Evolutionary conservation across 2,113 vertebrate genomes (phyloP).

Genomic region (Brachionichthys hirsutus): DNA sequence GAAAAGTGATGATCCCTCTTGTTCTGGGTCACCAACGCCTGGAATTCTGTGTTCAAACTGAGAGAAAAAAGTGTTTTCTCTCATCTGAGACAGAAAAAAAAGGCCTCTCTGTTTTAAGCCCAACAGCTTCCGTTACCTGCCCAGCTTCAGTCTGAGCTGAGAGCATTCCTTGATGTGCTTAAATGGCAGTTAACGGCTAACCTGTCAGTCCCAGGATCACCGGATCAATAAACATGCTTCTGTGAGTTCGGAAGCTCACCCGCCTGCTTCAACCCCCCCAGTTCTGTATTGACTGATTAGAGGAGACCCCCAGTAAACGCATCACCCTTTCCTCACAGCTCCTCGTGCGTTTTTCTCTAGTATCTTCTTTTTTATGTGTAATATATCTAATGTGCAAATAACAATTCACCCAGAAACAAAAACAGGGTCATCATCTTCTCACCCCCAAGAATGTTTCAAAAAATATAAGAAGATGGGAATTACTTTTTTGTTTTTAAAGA

Average conservation of each 20-base stretch:
- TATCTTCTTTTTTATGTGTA: slow-evolving; percentile 11
- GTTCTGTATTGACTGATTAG: slow-evolving; percentile 56
- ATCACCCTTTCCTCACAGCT: slow-evolving; percentile 5
- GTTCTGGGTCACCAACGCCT: slow-evolving; percentile 73
- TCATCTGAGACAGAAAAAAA: slow-evolving; percentile 69
- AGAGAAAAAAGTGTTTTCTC: slow-evolving; percentile 58
- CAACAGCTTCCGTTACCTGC: slow-evolving; percentile 67
- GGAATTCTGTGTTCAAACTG: slow-evolving; percentile 63
- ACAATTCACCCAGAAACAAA: too few relatives aligned
- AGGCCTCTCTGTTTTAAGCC: slow-evolving; percentile 53
- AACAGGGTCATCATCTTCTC: too few relatives aligned
- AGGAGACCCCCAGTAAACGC: slow-evolving; percentile 50
- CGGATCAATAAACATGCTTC: slow-evolving; percentile 61
- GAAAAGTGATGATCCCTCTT: slow-evolving; percentile 61
- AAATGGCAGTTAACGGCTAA: slow-evolving; percentile 61
- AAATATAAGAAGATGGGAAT: too few relatives aligned
- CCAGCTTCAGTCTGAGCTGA: slow-evolving; percentile 16
- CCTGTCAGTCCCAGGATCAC: slow-evolving; percentile 61
- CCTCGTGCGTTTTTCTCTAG: slow-evolving; percentile 1
- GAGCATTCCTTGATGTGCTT: slow-evolving; percentile 71
- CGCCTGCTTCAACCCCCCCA: slow-evolving; percentile 6
- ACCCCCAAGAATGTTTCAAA: too few relatives aligned
- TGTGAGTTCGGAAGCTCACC: slow-evolving; percentile 55
- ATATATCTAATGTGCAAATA: too few relatives aligned
- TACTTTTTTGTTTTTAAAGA: too few relatives aligned